phyloP scores from a whole-genome alignment of 2,797 vertebrate genomes.

The Malacoraja senta region DNA sequence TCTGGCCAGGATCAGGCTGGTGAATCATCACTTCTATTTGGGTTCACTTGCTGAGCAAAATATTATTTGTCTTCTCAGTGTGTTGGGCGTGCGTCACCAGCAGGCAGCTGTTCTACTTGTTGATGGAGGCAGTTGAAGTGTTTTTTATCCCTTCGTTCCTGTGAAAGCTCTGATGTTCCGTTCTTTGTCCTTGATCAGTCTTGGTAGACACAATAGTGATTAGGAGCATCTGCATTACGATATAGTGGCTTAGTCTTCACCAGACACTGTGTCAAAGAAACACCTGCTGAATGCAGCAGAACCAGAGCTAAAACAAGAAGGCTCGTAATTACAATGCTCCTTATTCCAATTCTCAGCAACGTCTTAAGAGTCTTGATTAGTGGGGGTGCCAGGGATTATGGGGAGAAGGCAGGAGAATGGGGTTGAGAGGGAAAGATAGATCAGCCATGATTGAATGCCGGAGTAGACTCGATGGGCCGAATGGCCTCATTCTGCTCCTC shows the following conservation, averaged over 20 bases:
- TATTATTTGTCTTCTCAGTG: background rate
- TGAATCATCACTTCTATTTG: background rate
- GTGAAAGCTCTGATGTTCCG: constrained; percentile 27
- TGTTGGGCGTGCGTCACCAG: background rate
- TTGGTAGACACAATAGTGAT: background rate
- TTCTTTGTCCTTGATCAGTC: background rate
- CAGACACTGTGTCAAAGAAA: background rate
- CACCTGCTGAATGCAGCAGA: too few species aligned
- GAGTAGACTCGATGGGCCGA: too few species aligned
- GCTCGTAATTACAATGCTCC: background rate
- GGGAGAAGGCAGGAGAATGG: too few species aligned
- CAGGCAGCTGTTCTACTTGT: constrained; percentile 9
- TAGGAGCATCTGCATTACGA: background rate
- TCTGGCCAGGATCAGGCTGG: background rate
- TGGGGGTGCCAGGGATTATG: too few species aligned
- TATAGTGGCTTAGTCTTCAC: background rate
- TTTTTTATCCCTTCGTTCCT: too few species aligned
- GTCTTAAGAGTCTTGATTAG: too few species aligned
- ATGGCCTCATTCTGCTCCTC: too few species aligned
- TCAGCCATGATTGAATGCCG: too few species aligned
- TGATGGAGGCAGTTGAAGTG: background rate
- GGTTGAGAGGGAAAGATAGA: too few species aligned
- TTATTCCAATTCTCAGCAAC: background rate
- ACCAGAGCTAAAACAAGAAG: background rate
- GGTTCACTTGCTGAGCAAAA: constrained; percentile 3